Percentiles rank a stretch among this genome's conserved stretches.
These are phyloP conservation scores for Lordiphosa collinella DNA, from an alignment of 1,140 invertebrate genomes.

Conservation along the genomic window DNA sequence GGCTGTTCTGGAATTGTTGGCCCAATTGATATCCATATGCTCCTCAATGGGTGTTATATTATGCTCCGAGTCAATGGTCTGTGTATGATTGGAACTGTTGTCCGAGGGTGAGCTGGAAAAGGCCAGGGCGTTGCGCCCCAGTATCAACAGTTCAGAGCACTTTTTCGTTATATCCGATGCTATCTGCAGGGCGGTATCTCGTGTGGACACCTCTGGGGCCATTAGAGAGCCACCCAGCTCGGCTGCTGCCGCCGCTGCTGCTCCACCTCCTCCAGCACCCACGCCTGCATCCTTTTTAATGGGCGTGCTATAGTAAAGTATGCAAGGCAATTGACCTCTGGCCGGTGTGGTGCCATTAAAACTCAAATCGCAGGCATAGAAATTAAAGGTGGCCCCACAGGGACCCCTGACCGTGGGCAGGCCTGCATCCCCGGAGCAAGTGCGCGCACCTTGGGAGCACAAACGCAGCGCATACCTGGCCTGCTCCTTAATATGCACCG, in stretches of 20 bases:
- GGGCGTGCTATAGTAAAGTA: conserved; percentile 90
- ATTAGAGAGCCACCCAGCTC: conserved; percentile 7
- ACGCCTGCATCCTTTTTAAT: conserved; percentile 53
- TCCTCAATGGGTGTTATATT: conserved; percentile 79
- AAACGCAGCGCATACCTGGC: conserved; percentile 93
- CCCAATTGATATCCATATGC: conserved; percentile 79
- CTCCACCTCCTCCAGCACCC: background rate
- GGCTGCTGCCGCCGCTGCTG: background rate
- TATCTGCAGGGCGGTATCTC: conserved; percentile 80
- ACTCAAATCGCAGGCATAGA: conserved; percentile 94
- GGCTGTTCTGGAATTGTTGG: conserved; percentile 72
- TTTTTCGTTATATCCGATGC: conserved; percentile 87
- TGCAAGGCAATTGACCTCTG: conserved; percentile 95
- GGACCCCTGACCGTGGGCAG: conserved; percentile 92
- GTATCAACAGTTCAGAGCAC: conserved; percentile 85
- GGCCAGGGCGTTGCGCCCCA: conserved; percentile 84
- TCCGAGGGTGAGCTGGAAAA: conserved; percentile 79
- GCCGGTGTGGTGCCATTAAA: conserved; percentile 97
- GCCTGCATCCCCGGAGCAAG: conserved; percentile 95
- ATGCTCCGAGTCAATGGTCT: conserved; percentile 79
- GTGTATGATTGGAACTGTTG: conserved; percentile 84
- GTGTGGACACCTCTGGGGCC: conserved; percentile 60
- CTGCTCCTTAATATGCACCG: conserved; percentile 93
- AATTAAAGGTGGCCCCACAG: conserved; percentile 95
- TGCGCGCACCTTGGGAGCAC: conserved; percentile 94